Base-by-base conservation (phyloP, 2,113 vertebrate species). In the Macrotus californicus region DNA sequence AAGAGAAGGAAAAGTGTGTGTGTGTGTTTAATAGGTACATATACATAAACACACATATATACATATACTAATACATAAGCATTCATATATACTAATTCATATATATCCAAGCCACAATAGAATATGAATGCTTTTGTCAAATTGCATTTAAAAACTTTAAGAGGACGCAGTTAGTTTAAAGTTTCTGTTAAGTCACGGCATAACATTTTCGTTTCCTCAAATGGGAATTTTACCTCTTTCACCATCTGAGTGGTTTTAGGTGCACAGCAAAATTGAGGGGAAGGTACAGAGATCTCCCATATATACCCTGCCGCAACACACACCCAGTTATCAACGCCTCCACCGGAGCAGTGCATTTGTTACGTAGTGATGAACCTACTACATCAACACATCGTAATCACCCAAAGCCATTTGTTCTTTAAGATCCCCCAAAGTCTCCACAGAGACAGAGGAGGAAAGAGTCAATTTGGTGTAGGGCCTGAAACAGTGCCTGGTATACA, bases 1-100 rank as follows among this genome's bases (percentile, higher is more conserved):
- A 21, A 95, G 41, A 93, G 92, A 96, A 85, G 85, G 92, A 50
- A 94, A 93, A 39, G 3, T 50, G 61, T 82, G 64, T 82, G 64
- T 66, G 14, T 64, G 29, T 64, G 24, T 31, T 31, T 31, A 64
- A 31, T 64, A 64, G 12, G 9, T 36, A 36, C 22, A 34, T 15
- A 66, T 14, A 34, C 4, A 69, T 24, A 73, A 6, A 21, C 15
- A n/a, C 10, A 84, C 6, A 50, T 8, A 81, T n/a, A 36, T 8
- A 3, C 8, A 31, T 12, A 73, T 18, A 76, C 1, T 69, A 69
- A 67, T 67, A 88, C 6, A 50, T 2, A 26, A 1, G n/a, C 13
- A 39, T 26, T 69, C 22, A 82, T 50, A 22, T 46, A 16, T 9
- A 50, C 2, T 14, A 34, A 82, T 82, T 61, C 79, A 61, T 95